These are phyloP conservation scores for Ferrisia virgata DNA, from an alignment of 2,888 invertebrate genomes.

Conservation along the genomic window DNA sequence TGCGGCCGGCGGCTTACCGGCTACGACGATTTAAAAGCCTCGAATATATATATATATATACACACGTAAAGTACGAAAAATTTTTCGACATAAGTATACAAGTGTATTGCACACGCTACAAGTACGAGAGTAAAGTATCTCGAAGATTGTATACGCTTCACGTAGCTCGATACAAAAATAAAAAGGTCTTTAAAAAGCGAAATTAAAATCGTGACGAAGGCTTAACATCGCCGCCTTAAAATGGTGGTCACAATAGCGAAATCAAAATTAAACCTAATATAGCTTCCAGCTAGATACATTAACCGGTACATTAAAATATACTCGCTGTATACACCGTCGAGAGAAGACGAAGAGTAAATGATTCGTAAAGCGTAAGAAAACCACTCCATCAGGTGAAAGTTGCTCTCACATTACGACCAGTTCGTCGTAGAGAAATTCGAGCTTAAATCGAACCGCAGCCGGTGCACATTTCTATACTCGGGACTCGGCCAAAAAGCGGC, in stretches of 20 bases:
- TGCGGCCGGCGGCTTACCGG: too few relatives aligned
- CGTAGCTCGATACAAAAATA: not conserved
- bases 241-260: not conserved
- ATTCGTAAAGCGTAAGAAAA: not conserved
- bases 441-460: not conserved
- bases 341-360: conserved; percentile 12
- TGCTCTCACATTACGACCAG: not conserved
- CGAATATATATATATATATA: not conserved
- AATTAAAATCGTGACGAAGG: not conserved
- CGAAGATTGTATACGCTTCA: not conserved
- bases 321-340: too few relatives aligned
- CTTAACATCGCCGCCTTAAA: not conserved
- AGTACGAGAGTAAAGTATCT: too few relatives aligned
- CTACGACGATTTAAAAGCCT: not conserved
- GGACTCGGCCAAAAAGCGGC: not conserved
- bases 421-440: not conserved
- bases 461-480: not conserved
- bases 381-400: not conserved
- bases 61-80: not conserved
- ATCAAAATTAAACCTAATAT: not conserved
- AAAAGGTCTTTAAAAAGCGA: not conserved
- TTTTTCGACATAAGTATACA: too few relatives aligned
- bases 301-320: not conserved
- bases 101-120: not conserved
- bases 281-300: too few relatives aligned